Percentiles rank a stretch among this genome's conserved stretches.
These are phyloP conservation scores for Spatula clypeata DNA, from an alignment of 2,797 vertebrate species.

Conservation along the genomic window DNA sequence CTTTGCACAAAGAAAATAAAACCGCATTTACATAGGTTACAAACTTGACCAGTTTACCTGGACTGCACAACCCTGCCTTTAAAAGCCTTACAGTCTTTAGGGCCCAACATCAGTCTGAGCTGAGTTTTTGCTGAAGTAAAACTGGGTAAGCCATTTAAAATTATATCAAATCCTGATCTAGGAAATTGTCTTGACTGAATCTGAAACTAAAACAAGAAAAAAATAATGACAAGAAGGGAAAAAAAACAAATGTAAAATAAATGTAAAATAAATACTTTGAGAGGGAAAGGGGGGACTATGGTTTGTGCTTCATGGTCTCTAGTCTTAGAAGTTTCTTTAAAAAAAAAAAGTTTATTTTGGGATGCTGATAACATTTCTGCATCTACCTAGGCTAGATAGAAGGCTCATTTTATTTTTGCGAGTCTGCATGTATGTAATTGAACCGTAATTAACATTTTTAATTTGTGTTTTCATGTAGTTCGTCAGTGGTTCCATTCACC, in stretches of 20 bases:
- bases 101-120: background rate
- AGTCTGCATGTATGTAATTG: background rate
- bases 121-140: background rate
- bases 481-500: background rate
- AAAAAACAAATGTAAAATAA: background rate
- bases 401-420: background rate
- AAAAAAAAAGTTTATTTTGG: background rate
- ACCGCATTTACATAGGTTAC: background rate
- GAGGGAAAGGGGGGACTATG: background rate
- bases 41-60: background rate
- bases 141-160: background rate
- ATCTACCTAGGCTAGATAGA: background rate
- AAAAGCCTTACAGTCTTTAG: background rate
- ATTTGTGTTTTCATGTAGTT: background rate
- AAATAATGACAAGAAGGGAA: background rate
- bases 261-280: background rate
- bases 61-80: background rate
- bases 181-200: background rate
- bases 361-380: background rate
- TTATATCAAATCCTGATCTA: background rate
- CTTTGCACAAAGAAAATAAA: background rate
- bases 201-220: background rate
- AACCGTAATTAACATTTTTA: background rate
- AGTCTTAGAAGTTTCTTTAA: background rate
- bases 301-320: background rate